Conservation (phyloP, 2,888 invertebrate genomes). For the Apodemia zela region DNA sequence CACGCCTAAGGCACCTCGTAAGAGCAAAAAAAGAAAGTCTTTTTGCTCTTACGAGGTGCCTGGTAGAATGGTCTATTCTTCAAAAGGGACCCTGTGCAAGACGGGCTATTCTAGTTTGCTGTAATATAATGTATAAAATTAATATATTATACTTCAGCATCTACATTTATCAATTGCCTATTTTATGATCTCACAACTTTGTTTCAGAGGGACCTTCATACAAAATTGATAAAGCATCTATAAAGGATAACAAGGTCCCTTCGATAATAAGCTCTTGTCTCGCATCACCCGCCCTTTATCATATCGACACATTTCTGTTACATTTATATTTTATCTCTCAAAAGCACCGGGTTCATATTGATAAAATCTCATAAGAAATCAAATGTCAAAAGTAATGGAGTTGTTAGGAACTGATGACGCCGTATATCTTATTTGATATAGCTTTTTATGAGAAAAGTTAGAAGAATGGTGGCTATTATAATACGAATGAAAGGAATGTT, state of each 20-base stretch:
- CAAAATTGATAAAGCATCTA: slow-evolving; percentile 32
- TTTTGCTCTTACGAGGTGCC: no score
- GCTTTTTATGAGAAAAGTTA: slow-evolving; percentile 1
- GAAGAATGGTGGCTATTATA: background rate
- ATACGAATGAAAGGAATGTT: background rate
- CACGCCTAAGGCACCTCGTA: no score
- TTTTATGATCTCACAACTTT: background rate
- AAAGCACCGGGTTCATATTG: slow-evolving; percentile 14
- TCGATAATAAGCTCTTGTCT: slow-evolving; percentile 45
- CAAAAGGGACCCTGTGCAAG: no score
- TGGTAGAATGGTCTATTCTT: no score
- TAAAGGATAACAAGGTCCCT: slow-evolving; percentile 45
- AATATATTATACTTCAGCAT: background rate
- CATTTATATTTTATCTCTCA: slow-evolving; percentile 29
- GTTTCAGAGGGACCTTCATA: slow-evolving; percentile 23
- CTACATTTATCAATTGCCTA: no score
- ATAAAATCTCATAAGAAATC: slow-evolving; percentile 23
- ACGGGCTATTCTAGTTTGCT: no score
- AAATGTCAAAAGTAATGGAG: slow-evolving; percentile 25
- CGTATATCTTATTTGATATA: slow-evolving; percentile 9
- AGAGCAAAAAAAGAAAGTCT: no score
- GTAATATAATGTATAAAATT: no score
- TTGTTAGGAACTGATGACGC: slow-evolving; percentile 17
- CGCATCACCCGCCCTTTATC: slow-evolving; percentile 35
- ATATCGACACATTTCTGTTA: slow-evolving; percentile 34